phyloP scores from a whole-genome alignment of 2,888 invertebrate species.

The Brachyptera putata region DNA sequence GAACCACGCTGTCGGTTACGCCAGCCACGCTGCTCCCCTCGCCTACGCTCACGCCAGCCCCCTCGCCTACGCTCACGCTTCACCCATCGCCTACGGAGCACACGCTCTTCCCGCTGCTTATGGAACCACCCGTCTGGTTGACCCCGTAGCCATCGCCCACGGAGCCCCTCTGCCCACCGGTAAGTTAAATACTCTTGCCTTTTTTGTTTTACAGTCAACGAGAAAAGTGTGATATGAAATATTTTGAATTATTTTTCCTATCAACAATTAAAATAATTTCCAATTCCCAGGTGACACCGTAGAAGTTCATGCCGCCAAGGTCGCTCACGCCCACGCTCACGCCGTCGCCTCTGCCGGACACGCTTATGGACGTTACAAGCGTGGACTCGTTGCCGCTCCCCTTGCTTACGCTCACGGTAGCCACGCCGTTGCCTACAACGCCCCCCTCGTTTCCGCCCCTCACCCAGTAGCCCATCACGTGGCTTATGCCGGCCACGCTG shows the following conservation, averaged over 20 bases:
- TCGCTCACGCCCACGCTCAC: slow-evolving; percentile 3
- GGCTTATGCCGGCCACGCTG: neutral
- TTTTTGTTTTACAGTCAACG: too few relatives aligned
- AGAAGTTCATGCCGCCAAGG: neutral
- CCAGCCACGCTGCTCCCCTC: slow-evolving; percentile 22
- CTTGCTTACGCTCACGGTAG: neutral
- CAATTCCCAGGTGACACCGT: too few relatives aligned
- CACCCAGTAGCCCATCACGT: slow-evolving; percentile 13
- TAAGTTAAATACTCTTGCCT: too few relatives aligned
- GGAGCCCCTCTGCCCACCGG: too few relatives aligned
- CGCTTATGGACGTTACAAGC: neutral
- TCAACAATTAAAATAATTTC: too few relatives aligned
- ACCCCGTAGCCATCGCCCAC: too few relatives aligned
- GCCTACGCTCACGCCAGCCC: slow-evolving; percentile 23
- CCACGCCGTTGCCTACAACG: slow-evolving; percentile 17
- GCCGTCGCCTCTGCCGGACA: neutral
- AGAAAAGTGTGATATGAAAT: too few relatives aligned
- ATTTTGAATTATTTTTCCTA: too few relatives aligned
- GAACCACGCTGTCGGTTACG: slow-evolving; percentile 26
- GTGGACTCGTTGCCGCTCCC: neutral
- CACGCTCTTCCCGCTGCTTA: too few relatives aligned
- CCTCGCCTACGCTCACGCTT: too few relatives aligned
- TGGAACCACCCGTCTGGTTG: too few relatives aligned
- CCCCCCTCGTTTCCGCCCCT: slow-evolving; percentile 14
- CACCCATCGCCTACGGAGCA: too few relatives aligned